Conservation (phyloP, 1,140 invertebrate genomes). For the Bilobella aurantiaca region DNA sequence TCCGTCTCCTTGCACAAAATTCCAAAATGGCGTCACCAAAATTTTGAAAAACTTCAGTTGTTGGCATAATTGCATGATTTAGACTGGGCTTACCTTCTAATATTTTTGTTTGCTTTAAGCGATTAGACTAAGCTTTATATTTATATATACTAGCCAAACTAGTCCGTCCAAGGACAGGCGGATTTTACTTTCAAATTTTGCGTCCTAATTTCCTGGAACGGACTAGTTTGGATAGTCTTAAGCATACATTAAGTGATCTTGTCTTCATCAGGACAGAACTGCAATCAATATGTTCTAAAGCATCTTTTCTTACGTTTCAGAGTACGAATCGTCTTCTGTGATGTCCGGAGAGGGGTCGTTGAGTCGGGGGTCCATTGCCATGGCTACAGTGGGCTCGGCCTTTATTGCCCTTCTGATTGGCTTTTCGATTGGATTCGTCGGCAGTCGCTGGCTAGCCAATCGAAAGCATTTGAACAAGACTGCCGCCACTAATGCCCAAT, state of each 20-base stretch:
- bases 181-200: too few species aligned
- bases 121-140: background rate
- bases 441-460: slow-evolving; percentile 22
- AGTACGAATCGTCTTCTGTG: slow-evolving; percentile 28
- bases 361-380: slow-evolving; percentile 27
- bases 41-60: too few species aligned
- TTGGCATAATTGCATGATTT: too few species aligned
- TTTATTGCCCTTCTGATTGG: slow-evolving; percentile 28
- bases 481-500: slow-evolving; percentile 28
- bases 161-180: too few species aligned
- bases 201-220: too few species aligned
- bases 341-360: slow-evolving; percentile 18
- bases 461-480: slow-evolving; percentile 21
- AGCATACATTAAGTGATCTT: too few species aligned
- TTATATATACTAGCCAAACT: too few species aligned
- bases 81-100: slow-evolving; percentile 10
- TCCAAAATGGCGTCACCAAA: too few species aligned
- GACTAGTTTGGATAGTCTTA: too few species aligned
- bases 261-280: too few species aligned
- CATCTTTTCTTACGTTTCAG: slow-evolving; percentile 15
- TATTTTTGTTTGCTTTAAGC: background rate
- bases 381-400: slow-evolving; percentile 28
- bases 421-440: slow-evolving; percentile 28
- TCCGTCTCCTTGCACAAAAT: background rate
- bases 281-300: too few species aligned